Evolutionary conservation across 2,888 invertebrate species (phyloP).

Genomic region (Notocelia uddmanniana): DNA sequence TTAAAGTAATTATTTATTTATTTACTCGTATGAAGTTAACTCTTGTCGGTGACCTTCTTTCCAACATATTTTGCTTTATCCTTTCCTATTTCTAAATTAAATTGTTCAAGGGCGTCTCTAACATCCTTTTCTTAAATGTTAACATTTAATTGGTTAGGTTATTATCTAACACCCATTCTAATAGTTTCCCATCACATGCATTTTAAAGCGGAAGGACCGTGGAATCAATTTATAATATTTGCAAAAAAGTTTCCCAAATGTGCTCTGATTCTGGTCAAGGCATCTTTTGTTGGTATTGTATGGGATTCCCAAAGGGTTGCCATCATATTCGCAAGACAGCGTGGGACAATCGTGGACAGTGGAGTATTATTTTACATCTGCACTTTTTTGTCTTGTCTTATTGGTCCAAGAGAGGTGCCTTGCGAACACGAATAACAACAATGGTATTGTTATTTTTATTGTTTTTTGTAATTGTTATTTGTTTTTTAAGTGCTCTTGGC

Average conservation of each 20-base stretch:
- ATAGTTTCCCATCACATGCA: constrained; percentile 34
- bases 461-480: no score
- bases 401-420: not conserved
- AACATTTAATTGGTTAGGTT: not conserved
- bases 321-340: constrained; percentile 76
- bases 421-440: not conserved
- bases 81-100: not conserved
- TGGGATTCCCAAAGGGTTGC: constrained; percentile 72
- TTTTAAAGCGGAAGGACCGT: constrained; percentile 37
- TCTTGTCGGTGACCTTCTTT: not conserved
- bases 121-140: no score
- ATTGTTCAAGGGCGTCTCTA: no score
- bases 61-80: not conserved
- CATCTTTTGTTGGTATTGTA: constrained; percentile 74
- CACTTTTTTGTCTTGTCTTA: constrained; percentile 30
- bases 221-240: constrained; percentile 59
- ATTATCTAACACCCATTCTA: constrained; percentile 13
- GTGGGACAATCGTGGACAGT: constrained; percentile 66
- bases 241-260: constrained; percentile 65
- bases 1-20: not conserved
- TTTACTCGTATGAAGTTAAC: not conserved
- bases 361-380: constrained; percentile 45
- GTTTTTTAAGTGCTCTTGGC: not conserved
- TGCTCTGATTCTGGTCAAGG: constrained; percentile 81
- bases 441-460: no score